Base-by-base conservation (phyloP, 92 coral and sea anemone species). In the Micromussa lordhowensis region DNA sequence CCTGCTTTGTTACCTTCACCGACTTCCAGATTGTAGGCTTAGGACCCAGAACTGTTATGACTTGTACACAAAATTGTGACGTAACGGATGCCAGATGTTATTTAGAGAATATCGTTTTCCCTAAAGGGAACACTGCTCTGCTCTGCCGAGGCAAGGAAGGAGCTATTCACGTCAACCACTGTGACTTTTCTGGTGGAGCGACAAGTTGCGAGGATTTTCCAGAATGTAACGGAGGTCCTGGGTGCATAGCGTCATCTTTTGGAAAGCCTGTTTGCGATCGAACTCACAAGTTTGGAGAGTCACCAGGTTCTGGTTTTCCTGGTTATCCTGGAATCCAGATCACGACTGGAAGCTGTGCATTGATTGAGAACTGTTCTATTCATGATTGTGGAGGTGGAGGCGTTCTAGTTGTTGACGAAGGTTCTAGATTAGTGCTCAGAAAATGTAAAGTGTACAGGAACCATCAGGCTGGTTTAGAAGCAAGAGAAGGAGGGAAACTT, bases 201-300 rank as follows among this genome's bases (percentile, higher is more conserved):
- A 31, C 75, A 76, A 79, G 95, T 48, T 95, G 98, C 69, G 89
- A 88, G 40, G 94, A 94, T 57, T 95, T 26, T 75, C 98, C 96
- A 82, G 96, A 95, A 1, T 95, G 98, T 64, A 89, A 87, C 31
- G 96, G 98, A 3, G 98, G 95, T 0, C 1, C 51, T 7, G 94
- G 92, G 21, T 95, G 98, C 58, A 71, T 93, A 54, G 94, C 96
- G 10, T 73, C 81, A 31, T 53, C 82, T 31, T 36, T 69, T 4
- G 93, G 92, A 28, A 61, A 73, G 57, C 75, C 88, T 14, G 93
- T 79, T 4, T 95, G 98, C 58, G 75, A 87, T 80, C 94, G 93
- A 21, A 84, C 82, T 18, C 90, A 90, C 18, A 85, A 64, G 19
- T 89, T 71, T 84, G 98, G 96, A 3, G 51, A 94, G 15, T 1